Conservation (phyloP, 2,888 invertebrate species). For the Desoria tigrina region DNA sequence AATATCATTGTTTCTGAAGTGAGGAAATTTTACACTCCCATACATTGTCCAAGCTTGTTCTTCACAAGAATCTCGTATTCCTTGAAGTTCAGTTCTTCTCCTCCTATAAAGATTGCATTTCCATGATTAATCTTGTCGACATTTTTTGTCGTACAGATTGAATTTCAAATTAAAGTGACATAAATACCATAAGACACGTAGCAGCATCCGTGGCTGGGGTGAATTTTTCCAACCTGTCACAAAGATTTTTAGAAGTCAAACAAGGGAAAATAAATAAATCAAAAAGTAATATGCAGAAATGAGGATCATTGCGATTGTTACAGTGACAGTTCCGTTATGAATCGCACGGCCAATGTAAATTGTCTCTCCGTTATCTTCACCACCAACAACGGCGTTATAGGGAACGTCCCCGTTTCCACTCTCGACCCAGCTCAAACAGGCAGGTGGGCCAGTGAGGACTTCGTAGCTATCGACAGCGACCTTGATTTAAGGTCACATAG, state of each 20-base stretch:
- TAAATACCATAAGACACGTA: constrained; percentile 40
- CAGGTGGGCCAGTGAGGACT: constrained; percentile 39
- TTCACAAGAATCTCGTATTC: constrained; percentile 44
- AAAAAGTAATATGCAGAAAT: too few relatives aligned
- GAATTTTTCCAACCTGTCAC: constrained; percentile 38
- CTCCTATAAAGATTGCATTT: constrained; percentile 23
- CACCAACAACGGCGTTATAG: constrained; percentile 35
- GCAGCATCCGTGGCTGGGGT: constrained; percentile 39
- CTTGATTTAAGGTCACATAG: not conserved
- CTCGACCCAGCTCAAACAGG: constrained; percentile 40
- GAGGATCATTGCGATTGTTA: too few relatives aligned
- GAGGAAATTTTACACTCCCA: constrained; percentile 26
- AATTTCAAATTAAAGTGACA: not conserved
- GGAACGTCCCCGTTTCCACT: constrained; percentile 27
- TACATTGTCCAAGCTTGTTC: constrained; percentile 34
- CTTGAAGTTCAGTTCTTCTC: constrained; percentile 34
- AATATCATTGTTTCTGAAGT: too few relatives aligned
- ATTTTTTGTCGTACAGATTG: too few relatives aligned
- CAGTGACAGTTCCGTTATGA: constrained; percentile 38
- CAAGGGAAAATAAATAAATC: too few relatives aligned
- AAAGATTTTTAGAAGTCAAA: too few relatives aligned
- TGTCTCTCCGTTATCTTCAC: constrained; percentile 36
- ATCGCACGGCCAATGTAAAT: constrained; percentile 44
- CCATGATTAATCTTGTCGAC: not conserved
- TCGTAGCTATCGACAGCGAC: constrained; percentile 27